A percentile compares a stretch with the other conserved stretches of the same genome.
These are phyloP conservation scores for Podargus strigoides DNA, from an alignment of 2,797 vertebrate genomes.

Conservation along the genomic window DNA sequence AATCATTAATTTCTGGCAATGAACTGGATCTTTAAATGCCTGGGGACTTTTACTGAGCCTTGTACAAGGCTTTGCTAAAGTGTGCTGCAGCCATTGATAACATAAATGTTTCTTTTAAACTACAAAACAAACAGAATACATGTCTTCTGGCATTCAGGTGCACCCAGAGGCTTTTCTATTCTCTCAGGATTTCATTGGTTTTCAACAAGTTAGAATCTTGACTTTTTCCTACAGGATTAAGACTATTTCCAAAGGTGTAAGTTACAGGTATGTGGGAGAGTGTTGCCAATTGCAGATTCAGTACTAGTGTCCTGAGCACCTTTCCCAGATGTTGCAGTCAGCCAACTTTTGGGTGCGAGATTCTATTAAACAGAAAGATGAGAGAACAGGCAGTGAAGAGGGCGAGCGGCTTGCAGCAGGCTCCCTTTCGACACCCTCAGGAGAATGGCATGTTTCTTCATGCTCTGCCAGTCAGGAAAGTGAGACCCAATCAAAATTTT, in stretches of 20 bases:
- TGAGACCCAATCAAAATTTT: conserved; percentile 67
- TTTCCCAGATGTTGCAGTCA: conserved; percentile 65
- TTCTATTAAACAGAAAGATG: conserved; percentile 75
- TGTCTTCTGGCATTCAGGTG: neutral
- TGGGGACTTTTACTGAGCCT: neutral
- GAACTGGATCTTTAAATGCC: neutral
- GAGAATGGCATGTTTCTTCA: conserved; percentile 76
- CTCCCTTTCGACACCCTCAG: conserved; percentile 64
- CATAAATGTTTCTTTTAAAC: conserved; percentile 1
- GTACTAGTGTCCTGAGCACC: neutral
- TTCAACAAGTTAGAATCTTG: neutral
- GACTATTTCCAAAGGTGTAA: neutral
- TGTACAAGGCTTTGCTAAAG: neutral
- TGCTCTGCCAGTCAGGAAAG: conserved; percentile 75
- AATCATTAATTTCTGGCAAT: conserved; percentile 13
- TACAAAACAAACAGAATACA: neutral
- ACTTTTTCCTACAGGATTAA: neutral
- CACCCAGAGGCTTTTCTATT: neutral
- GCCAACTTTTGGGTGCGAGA: conserved; percentile 75
- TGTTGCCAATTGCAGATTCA: neutral
- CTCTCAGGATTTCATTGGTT: neutral
- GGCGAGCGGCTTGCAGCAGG: conserved; percentile 69
- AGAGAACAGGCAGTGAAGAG: conserved; percentile 73
- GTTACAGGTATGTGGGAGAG: neutral
- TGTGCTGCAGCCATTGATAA: neutral